Base-by-base conservation (phyloP, 2,888 invertebrate species). In the Thereva unica region DNA sequence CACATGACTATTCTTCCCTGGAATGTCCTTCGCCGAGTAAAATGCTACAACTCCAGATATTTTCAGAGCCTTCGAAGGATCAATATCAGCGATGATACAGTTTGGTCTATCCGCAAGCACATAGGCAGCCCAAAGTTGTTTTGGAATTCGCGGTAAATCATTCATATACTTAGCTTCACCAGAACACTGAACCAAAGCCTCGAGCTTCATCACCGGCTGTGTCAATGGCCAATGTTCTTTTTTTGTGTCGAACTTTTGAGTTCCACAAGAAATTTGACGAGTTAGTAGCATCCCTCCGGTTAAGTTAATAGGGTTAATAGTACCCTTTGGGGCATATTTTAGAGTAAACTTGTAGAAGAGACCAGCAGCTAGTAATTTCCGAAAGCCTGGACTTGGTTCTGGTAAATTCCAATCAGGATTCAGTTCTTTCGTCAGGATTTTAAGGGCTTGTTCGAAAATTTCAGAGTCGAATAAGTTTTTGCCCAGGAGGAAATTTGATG, bases 261-360 rank as follows among this genome's bases (percentile, higher is more conserved):
- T 83, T 3, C 87, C 90, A 40, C 83, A 83, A 0, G 89, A 89
- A 4, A 85, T 75, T 1, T 81, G 83, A 49, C 91, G 83, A 67
- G 84, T 82, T 12, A 89, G 76, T 3, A 82, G 76, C 35, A 79
- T 75, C 0, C 84, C 85, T 1, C 89, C 89, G 63, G 85, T 85
- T 68, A 78, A 80, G 54, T 83, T 78, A 72, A 78, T 82, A 5
- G 81, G 72, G 57, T 83, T 80, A 1, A 86, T 72, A 72, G 78
- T 81, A 3, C 82, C 80, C n/a, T 77, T 75, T 0, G 87, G 86
- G 54, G 85, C 82, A 12, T 86, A 75, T 67, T 80, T 82, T 53
- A 89, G 73, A 45, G 86, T 74, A 69, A 80, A 84, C 84, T 91
- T 92, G 77, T 92, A 93, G 75, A 92, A 87, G 34, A 93, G 79